A percentile compares a stretch with the other conserved stretches of the same genome.
Conservation (phyloP, 2,888 invertebrate species). For the Rhopalosiphum nymphaeae region DNA sequence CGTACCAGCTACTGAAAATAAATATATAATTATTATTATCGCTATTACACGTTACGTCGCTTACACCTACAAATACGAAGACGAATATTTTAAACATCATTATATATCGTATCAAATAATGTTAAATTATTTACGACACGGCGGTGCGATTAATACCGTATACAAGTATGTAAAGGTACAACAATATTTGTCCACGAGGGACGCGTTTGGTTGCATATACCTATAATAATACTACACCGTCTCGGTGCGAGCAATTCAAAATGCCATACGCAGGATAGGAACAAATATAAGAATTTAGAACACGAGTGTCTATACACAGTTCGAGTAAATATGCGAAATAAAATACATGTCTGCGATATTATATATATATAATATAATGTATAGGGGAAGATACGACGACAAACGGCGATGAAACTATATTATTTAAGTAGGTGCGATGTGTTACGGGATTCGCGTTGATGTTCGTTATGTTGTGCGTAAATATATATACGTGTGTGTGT, state of each 20-base stretch:
- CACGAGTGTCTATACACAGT: not conserved
- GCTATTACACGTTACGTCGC: not conserved
- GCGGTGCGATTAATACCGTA: not conserved
- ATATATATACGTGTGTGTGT: not conserved
- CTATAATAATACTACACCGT: not conserved
- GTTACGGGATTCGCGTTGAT: not conserved
- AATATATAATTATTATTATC: not conserved
- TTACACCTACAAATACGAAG: not conserved
- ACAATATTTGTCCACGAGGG: not conserved
- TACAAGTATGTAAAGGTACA: not conserved
- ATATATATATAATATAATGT: not conserved
- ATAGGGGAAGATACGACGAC: not conserved
- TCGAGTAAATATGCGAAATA: not conserved
- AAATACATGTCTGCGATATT: not conserved
- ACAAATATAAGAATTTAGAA: not conserved
- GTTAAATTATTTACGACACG: not conserved
- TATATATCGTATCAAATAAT: not conserved
- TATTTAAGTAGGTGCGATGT: conserved; percentile 40
- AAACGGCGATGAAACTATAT: not conserved
- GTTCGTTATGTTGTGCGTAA: not conserved
- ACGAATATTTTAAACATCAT: not conserved
- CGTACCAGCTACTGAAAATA: not conserved
- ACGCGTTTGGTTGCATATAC: too few species aligned
- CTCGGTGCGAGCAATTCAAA: not conserved
- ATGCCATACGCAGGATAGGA: not conserved